Percentiles rank a stretch among this genome's conserved stretches.
Evolutionary conservation across 2,888 invertebrate genomes (phyloP).

Genomic region (Meiosimyza platycephala): DNA sequence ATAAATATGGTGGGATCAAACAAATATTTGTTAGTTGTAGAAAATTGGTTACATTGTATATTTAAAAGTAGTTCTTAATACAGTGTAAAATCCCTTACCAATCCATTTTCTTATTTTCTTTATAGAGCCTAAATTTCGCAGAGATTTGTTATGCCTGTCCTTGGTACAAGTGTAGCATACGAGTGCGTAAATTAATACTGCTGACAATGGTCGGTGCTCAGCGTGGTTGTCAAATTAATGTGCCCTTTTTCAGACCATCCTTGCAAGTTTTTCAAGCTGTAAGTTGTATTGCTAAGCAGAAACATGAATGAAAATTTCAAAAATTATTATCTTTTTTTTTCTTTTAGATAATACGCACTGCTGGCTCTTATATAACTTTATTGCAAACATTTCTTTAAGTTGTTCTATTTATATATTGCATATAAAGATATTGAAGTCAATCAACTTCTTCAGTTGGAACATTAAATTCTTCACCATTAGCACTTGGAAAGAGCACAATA

Average conservation of each 20-base stretch:
- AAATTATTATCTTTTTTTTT: background rate
- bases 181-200: conserved; percentile 11
- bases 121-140: conserved; percentile 9
- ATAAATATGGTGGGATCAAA: too few relatives aligned
- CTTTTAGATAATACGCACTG: conserved; percentile 22
- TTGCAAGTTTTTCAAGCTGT: conserved; percentile 26
- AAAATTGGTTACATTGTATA: too few relatives aligned
- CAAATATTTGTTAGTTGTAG: too few relatives aligned
- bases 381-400: conserved; percentile 21
- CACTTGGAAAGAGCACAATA: too few relatives aligned
- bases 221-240: conserved; percentile 13
- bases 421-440: too few relatives aligned
- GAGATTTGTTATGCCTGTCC: conserved; percentile 16
- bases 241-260: conserved; percentile 22
- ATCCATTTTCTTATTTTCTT: background rate
- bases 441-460: too few relatives aligned
- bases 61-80: too few relatives aligned
- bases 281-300: background rate
- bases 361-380: conserved; percentile 25
- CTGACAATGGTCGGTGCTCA: conserved; percentile 16
- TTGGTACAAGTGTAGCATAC: conserved; percentile 23
- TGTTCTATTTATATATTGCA: conserved; percentile 38
- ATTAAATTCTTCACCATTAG: too few relatives aligned
- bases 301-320: background rate
- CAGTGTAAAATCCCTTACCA: background rate